Percentiles rank a stretch among this genome's conserved stretches.
phyloP scores from a whole-genome alignment of 92 coral and sea anemone species.

The Hydrozoanthus gracilis region DNA sequence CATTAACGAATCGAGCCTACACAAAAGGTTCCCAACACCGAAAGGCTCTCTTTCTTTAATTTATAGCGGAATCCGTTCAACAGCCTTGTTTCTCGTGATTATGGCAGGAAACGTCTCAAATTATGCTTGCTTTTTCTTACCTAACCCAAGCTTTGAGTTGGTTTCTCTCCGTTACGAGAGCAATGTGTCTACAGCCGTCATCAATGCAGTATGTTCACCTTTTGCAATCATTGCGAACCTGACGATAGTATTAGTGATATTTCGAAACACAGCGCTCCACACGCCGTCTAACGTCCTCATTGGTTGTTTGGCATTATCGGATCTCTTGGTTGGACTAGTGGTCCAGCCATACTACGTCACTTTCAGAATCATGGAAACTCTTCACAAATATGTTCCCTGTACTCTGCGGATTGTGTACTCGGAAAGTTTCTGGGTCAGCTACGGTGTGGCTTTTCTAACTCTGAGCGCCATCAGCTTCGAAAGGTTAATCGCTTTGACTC shows the following conservation, averaged over 20 bases:
- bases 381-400: conserved; percentile 67
- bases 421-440: conserved; percentile 17
- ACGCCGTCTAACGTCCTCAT: conserved; percentile 73
- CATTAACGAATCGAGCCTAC: too few relatives aligned
- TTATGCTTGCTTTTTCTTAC: conserved; percentile 55
- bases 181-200: conserved; percentile 69
- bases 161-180: conserved; percentile 54
- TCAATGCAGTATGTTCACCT: conserved; percentile 64
- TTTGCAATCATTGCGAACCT: conserved; percentile 69
- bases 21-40: too few relatives aligned
- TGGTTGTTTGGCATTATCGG: conserved; percentile 77
- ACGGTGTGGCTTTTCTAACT: conserved; percentile 76
- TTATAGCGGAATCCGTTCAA: too few relatives aligned
- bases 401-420: background rate
- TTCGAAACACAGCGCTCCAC: conserved; percentile 54
- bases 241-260: conserved; percentile 59
- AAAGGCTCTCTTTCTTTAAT: too few relatives aligned
- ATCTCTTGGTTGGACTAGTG: conserved; percentile 71
- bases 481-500: conserved; percentile 63
- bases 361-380: conserved; percentile 65
- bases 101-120: background rate
- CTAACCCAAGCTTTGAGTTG: conserved; percentile 66
- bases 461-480: conserved; percentile 90
- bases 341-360: conserved; percentile 79
- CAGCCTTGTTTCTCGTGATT: too few relatives aligned